Evolutionary conservation across 2,113 vertebrate genomes (phyloP).

Genomic region (Poeciliopsis occidentalis): DNA sequence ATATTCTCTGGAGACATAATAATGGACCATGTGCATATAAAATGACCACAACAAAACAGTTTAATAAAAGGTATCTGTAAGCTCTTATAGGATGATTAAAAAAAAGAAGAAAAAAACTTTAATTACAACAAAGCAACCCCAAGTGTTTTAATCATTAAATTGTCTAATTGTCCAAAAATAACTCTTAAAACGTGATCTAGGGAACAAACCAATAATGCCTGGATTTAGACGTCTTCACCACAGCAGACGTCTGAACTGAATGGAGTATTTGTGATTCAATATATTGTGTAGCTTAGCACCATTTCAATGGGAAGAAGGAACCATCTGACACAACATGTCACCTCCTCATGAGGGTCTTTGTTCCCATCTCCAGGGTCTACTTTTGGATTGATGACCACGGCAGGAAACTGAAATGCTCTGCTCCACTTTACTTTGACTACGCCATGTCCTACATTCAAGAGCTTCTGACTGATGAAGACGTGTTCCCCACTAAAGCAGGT

Average conservation of each 20-base stretch:
- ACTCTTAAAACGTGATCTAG: no score
- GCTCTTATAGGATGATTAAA: no score
- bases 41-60: no score
- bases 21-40: no score
- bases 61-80: no score
- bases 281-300: neutral
- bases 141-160: no score
- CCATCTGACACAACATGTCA: no score
- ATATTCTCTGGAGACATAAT: no score
- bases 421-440: constrained; percentile 83
- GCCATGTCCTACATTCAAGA: constrained; percentile 86
- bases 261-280: neutral
- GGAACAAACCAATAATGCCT: no score
- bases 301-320: neutral
- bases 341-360: neutral
- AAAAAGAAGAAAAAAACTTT: no score
- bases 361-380: constrained; percentile 61
- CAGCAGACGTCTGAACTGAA: neutral
- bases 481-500: constrained; percentile 84
- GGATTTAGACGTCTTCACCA: neutral
- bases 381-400: constrained; percentile 84
- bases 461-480: constrained; percentile 81
- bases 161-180: no score
- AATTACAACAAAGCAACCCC: no score
- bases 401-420: constrained; percentile 83